Evolutionary conservation across 2,888 invertebrate species (phyloP).

Genomic region (Tortrix viridana): DNA sequence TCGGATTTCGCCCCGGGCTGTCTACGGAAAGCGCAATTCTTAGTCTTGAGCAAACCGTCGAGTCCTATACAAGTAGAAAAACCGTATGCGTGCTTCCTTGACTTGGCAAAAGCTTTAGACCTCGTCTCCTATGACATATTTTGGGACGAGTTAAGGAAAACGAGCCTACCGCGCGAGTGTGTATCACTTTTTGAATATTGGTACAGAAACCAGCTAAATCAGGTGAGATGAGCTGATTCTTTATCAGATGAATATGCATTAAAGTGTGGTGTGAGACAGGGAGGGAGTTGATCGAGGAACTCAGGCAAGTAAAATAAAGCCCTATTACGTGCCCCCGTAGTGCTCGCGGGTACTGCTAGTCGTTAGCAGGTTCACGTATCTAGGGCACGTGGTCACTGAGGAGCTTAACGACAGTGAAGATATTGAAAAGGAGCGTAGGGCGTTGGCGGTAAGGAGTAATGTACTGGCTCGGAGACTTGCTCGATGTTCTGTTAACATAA

Average conservation of each 20-base stretch:
- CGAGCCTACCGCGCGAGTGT: neutral
- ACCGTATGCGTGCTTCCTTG: too few relatives aligned
- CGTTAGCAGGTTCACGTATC: slow-evolving; percentile 32
- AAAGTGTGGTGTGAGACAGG: slow-evolving; percentile 13
- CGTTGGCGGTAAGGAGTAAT: slow-evolving; percentile 37
- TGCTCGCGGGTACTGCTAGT: neutral
- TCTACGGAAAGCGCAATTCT: neutral
- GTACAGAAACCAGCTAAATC: slow-evolving; percentile 4
- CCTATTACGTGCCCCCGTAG: too few relatives aligned
- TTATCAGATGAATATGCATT: neutral
- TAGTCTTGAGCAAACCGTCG: neutral
- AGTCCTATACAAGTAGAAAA: too few relatives aligned
- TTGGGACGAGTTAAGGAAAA: too few relatives aligned
- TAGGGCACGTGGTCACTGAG: slow-evolving; percentile 28
- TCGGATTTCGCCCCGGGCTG: neutral
- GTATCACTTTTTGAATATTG: neutral
- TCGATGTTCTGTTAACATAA: neutral
- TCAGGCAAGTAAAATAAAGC: too few relatives aligned
- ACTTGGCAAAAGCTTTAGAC: too few relatives aligned
- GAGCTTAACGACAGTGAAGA: slow-evolving; percentile 18
- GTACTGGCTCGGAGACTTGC: slow-evolving; percentile 40
- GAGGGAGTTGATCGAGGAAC: too few relatives aligned
- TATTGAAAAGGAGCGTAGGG: slow-evolving; percentile 32
- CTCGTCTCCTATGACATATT: too few relatives aligned
- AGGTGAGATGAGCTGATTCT: neutral